Evolutionary conservation across 2,888 invertebrate genomes (phyloP).

Genomic region (Himalopsyche tibetana): DNA sequence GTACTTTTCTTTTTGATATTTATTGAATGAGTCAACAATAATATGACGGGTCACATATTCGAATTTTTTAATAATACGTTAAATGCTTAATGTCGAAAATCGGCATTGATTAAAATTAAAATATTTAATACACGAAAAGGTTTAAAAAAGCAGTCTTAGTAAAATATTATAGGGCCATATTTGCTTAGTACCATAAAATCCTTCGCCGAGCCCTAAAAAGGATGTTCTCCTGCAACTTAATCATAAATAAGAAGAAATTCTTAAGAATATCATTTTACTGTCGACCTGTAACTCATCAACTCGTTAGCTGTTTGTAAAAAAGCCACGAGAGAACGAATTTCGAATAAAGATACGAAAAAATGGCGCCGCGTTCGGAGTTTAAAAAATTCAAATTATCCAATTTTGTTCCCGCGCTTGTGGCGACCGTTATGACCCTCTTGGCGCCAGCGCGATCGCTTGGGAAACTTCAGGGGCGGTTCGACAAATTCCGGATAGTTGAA

Average conservation of each 20-base stretch:
- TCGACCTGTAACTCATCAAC: slow-evolving; percentile 39
- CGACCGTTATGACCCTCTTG: slow-evolving; percentile 56
- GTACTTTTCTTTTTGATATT: no score
- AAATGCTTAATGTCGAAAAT: no score
- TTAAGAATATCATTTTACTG: slow-evolving; percentile 3
- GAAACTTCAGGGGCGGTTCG: slow-evolving; percentile 7
- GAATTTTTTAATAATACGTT: no score
- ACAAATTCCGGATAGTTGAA: neutral
- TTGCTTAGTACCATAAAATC: neutral
- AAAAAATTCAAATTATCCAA: slow-evolving; percentile 63
- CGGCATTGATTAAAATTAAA: no score
- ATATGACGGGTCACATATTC: no score
- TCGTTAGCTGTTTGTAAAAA: slow-evolving; percentile 50
- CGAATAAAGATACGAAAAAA: slow-evolving; percentile 48
- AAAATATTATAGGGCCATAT: neutral
- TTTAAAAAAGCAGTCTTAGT: no score
- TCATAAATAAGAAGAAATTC: neutral
- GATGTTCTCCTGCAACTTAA: neutral
- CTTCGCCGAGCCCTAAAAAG: neutral
- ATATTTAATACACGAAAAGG: no score
- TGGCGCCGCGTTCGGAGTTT: slow-evolving; percentile 47
- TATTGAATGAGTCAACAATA: no score
- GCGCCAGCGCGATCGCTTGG: slow-evolving; percentile 45
- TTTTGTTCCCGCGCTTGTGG: slow-evolving; percentile 61
- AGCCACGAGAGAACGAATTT: slow-evolving; percentile 20